phyloP scores from a whole-genome alignment of 1,140 invertebrate species.

The Ostrea edulis region DNA sequence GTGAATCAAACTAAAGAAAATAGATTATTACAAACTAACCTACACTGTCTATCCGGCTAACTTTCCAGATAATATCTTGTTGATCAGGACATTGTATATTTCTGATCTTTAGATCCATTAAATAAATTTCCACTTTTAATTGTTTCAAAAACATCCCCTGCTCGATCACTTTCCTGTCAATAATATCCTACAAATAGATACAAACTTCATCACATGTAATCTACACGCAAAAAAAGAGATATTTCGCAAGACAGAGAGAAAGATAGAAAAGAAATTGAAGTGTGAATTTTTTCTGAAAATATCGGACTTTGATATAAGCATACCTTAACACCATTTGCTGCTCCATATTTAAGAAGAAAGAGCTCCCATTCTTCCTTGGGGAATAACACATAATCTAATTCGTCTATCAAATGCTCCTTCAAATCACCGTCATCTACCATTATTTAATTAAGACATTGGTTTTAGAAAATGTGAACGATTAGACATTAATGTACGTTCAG shows the following conservation, averaged over 20 bases:
- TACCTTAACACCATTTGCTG: conserved; percentile 66
- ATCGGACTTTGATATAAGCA: background rate
- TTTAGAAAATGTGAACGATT: background rate
- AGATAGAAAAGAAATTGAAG: background rate
- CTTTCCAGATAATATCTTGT: conserved; percentile 76
- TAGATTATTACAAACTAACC: conserved; percentile 70
- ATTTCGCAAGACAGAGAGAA: background rate
- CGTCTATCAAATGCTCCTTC: conserved; percentile 80
- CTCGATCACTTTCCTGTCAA: conserved; percentile 80
- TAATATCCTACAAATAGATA: conserved; percentile 72
- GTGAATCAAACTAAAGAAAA: too few relatives aligned
- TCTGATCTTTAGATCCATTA: conserved; percentile 81
- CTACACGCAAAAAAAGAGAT: background rate
- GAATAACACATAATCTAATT: conserved; percentile 80
- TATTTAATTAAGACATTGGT: too few relatives aligned
- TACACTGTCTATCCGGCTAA: conserved; percentile 80
- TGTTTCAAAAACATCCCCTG: conserved; percentile 80
- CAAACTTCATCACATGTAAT: too few relatives aligned
- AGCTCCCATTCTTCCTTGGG: conserved; percentile 80
- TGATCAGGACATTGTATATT: conserved; percentile 75
- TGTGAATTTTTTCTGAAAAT: too few relatives aligned
- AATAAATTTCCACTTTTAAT: conserved; percentile 81
- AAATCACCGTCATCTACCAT: conserved; percentile 67
- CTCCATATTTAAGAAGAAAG: conserved; percentile 78
- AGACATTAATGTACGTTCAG: background rate